Evolutionary conservation across 2,113 vertebrate genomes (phyloP).

Genomic region (Panthera leo): DNA sequence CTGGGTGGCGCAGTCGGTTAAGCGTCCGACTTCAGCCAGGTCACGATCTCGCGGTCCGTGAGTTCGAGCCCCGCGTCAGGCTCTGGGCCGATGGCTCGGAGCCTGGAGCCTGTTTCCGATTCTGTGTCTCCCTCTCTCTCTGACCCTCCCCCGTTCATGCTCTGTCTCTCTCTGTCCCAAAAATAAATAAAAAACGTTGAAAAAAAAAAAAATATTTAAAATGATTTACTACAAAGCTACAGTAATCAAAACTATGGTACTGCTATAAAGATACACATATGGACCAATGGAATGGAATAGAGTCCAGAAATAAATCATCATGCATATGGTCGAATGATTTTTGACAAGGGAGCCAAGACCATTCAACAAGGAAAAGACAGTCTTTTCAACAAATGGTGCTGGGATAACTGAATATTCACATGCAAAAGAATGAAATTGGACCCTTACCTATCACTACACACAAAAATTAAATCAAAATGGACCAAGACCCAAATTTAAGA

Average conservation of each 20-base stretch:
- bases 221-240: not conserved
- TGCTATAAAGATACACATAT: not conserved
- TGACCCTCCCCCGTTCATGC: no score
- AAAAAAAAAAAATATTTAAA: not conserved
- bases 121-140: no score
- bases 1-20: no score
- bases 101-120: no score
- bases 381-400: not conserved
- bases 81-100: no score
- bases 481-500: not conserved
- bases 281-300: not conserved
- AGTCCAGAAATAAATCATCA: not conserved
- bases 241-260: not conserved
- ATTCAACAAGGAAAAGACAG: not conserved
- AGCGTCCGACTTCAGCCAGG: no score
- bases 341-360: not conserved
- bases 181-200: no score
- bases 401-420: not conserved
- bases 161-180: no score
- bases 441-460: not conserved
- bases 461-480: not conserved
- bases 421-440: not conserved
- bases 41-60: no score
- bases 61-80: no score
- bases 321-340: not conserved